Evolutionary conservation across 1,140 invertebrate genomes (phyloP).

Genomic region (Conus ventricosus): DNA sequence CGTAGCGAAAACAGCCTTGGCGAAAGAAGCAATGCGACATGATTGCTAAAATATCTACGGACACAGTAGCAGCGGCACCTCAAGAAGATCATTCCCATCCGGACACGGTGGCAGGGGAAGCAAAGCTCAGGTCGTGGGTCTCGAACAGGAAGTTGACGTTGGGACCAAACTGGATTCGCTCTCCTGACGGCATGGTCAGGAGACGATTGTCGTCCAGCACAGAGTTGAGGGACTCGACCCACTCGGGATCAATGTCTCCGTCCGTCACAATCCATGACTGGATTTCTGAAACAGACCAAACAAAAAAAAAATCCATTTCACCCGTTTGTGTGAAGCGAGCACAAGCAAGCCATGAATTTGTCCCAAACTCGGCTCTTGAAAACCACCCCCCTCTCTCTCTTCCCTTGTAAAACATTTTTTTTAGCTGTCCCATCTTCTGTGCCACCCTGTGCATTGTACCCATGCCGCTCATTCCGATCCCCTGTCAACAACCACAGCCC

Average conservation of each 20-base stretch:
- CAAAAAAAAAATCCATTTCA: not conserved
- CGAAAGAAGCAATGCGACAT: no score
- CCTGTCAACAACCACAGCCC: no score
- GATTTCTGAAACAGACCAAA: slow-evolving; percentile 69
- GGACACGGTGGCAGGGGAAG: slow-evolving; percentile 98
- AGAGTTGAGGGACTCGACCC: slow-evolving; percentile 98
- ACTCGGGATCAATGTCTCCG: slow-evolving; percentile 98
- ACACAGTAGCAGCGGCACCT: slow-evolving; percentile 76
- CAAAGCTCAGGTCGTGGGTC: slow-evolving; percentile 93
- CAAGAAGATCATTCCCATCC: slow-evolving; percentile 96
- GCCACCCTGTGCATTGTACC: no score
- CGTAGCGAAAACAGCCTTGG: no score
- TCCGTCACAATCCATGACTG: slow-evolving; percentile 95
- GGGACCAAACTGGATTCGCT: slow-evolving; percentile 94
- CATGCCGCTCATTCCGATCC: no score
- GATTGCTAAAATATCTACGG: not conserved
- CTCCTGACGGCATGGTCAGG: slow-evolving; percentile 96
- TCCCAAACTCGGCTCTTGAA: no score
- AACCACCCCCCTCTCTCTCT: no score
- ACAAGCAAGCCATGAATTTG: no score
- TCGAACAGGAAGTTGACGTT: slow-evolving; percentile 98
- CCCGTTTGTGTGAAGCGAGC: no score
- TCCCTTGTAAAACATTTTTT: no score
- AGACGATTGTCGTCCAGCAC: slow-evolving; percentile 96
- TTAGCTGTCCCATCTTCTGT: no score